Evolutionary conservation across 1,140 invertebrate genomes (phyloP), one percentile per base, ranked within the genome.

Genomic region (Cotesia glomerata): DNA sequence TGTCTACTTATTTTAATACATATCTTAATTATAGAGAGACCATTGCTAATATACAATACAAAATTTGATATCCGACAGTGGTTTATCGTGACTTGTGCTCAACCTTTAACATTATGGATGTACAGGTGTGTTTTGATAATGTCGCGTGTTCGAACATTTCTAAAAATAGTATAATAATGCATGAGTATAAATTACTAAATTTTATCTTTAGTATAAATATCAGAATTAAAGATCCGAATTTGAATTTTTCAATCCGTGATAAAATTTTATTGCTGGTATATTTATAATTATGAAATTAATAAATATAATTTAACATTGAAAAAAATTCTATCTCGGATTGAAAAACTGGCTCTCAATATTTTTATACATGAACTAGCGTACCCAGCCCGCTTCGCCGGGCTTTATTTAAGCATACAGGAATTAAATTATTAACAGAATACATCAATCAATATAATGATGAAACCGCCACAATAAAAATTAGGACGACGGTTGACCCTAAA

Each of bases 11-110:
- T 67, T 61, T 72, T 2, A 18, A 39, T 35, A 69, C 39, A 58
- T 69, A 58, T 69, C 65, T 26, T 4, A 32, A 71, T 61, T 88
- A 73, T 86, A 95, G 94, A 95, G 88, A 91, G 91, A 74, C 95
- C 95, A 0, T 86, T 97, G 58, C 89, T 97, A 16, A 92, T 98
- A 73, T 93, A 96, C 84, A 91, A 94, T 76, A 97, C 95, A 2
- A 98, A 98, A 89, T 97, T 97, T 81, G 96, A 98, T 85, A 97
- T 98, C 71, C 88, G 95, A 2, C 94, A 95, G 83, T 97, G 95
- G 95, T 98, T 98, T 87, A 87, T 98, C 52, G 92, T 97, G 4
- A 96, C 95, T 0, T 93, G 92, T 83, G 93, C 94, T 76, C 94
- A 96, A 82, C 97, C 97, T 1, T 82, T 98, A 14, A 96, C 95